These are phyloP conservation scores for Zosterops pallidus DNA, from an alignment of 2,113 vertebrate genomes.

Conservation along the genomic window DNA sequence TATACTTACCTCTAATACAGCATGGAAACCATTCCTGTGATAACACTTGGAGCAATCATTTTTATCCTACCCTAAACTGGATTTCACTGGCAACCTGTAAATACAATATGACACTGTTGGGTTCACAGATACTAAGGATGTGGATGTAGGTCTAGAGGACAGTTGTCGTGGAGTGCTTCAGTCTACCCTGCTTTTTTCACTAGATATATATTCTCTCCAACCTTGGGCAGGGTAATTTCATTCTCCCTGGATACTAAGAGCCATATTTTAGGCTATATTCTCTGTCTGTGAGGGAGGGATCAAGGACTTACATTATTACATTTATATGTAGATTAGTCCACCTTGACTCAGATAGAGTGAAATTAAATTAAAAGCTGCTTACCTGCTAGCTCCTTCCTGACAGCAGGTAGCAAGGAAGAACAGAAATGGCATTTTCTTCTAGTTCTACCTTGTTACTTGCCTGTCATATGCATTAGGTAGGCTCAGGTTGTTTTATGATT, in stretches of 20 bases:
- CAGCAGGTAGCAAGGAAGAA: not conserved
- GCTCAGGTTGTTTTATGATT: not conserved
- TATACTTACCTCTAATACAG: not conserved
- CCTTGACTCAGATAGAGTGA: not conserved
- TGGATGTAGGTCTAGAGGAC: not conserved
- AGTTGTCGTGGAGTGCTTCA: not conserved
- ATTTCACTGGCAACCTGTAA: not conserved
- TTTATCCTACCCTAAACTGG: not conserved
- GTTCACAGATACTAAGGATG: not conserved
- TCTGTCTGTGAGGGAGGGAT: not conserved
- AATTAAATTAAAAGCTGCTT: slow-evolving; percentile 33
- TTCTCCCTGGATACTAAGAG: not conserved
- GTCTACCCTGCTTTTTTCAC: not conserved
- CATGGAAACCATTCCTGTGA: not conserved
- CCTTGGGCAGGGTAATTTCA: not conserved
- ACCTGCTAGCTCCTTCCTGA: not conserved
- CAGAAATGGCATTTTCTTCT: not conserved
- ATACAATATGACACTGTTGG: not conserved
- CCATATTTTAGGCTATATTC: not conserved
- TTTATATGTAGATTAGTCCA: not conserved
- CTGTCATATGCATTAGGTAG: not conserved
- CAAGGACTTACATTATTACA: not conserved
- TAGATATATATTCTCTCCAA: not conserved
- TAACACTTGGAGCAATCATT: not conserved
- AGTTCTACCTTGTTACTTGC: not conserved